phyloP scores from a whole-genome alignment of 1,140 invertebrate genomes.

The Papilio glaucus region DNA sequence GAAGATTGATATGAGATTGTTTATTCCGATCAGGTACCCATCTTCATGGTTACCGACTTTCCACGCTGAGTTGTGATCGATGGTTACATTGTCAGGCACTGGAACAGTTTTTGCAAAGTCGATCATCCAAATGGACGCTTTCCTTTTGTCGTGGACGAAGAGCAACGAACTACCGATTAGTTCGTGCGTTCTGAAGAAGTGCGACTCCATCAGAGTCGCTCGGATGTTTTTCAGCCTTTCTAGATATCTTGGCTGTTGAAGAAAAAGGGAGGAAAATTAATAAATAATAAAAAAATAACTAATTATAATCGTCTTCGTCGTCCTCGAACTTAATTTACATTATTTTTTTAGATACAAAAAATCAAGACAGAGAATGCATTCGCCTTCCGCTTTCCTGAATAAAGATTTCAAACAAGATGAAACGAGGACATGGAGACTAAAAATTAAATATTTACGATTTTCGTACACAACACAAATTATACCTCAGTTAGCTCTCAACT shows the following conservation, averaged over 20 bases:
- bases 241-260: slow-evolving; percentile 90
- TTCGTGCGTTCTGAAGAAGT: slow-evolving; percentile 96
- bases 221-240: slow-evolving; percentile 93
- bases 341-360: too few relatives aligned
- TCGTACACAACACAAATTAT: too few relatives aligned
- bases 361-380: too few relatives aligned
- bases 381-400: too few relatives aligned
- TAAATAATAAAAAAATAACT: slow-evolving; percentile 34
- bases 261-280: slow-evolving; percentile 35
- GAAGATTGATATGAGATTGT: slow-evolving; percentile 96
- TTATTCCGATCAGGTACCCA: slow-evolving; percentile 96
- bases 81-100: slow-evolving; percentile 89
- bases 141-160: slow-evolving; percentile 96
- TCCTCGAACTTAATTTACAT: too few relatives aligned
- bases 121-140: slow-evolving; percentile 97
- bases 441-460: too few relatives aligned
- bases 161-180: slow-evolving; percentile 98
- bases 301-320: too few relatives aligned
- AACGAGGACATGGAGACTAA: too few relatives aligned
- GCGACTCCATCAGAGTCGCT: slow-evolving; percentile 90
- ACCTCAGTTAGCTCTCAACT: too few relatives aligned
- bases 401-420: too few relatives aligned
- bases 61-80: slow-evolving; percentile 94
- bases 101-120: slow-evolving; percentile 98
- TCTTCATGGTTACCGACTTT: slow-evolving; percentile 99